Evolutionary conservation across 1,140 invertebrate genomes (phyloP).

Genomic region (Scaptomyza pallida): DNA sequence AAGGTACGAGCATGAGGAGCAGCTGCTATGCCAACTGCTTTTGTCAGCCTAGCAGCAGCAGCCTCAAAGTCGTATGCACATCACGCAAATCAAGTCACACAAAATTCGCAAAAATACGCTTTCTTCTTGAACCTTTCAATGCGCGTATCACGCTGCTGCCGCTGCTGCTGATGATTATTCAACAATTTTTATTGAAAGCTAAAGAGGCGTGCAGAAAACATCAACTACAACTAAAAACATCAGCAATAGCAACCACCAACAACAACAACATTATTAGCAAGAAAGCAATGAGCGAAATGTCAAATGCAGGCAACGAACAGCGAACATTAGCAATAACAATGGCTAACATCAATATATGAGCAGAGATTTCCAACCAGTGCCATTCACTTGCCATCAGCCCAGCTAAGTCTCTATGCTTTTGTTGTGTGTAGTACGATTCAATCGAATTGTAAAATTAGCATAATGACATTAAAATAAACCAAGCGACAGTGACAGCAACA

Average conservation of each 20-base stretch:
- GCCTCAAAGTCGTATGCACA: conserved; percentile 60
- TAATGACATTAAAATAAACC: conserved; percentile 81
- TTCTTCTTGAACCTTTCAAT: conserved; percentile 76
- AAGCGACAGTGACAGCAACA: conserved; percentile 46
- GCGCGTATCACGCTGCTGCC: conserved; percentile 42
- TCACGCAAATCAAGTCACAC: conserved; percentile 76
- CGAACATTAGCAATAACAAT: conserved; percentile 64
- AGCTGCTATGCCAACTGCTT: conserved; percentile 41
- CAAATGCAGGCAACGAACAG: conserved; percentile 61
- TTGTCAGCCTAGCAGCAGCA: conserved; percentile 32
- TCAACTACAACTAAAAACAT: conserved; percentile 30
- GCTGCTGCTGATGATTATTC: conserved; percentile 63
- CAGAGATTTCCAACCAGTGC: conserved; percentile 33
- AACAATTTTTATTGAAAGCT: conserved; percentile 80
- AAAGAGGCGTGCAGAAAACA: conserved; percentile 66
- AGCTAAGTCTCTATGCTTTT: conserved; percentile 30
- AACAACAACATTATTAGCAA: conserved; percentile 54
- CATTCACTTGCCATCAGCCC: conserved; percentile 58
- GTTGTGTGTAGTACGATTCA: conserved; percentile 47
- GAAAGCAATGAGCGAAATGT: conserved; percentile 79
- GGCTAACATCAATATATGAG: conserved; percentile 12
- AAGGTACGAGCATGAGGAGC: conserved; percentile 22
- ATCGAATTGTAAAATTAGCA: conserved; percentile 74
- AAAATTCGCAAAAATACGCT: conserved; percentile 75
- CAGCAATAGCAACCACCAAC: too few species aligned